These are phyloP conservation scores for Petrolisthes manimaculis DNA, from an alignment of 2,888 invertebrate genomes.

Conservation along the genomic window DNA sequence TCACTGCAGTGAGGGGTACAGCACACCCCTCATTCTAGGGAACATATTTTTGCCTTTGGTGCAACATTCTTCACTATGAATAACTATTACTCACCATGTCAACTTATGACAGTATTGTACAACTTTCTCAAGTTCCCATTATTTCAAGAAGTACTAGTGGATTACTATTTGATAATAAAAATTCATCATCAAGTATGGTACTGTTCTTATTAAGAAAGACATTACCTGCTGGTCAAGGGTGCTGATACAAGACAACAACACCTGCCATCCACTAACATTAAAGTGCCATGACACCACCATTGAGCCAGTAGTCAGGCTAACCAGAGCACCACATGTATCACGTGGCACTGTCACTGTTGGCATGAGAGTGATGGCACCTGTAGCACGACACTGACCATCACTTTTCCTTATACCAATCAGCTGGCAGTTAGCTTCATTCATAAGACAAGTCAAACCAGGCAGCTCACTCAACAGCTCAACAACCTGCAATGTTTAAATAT, in stretches of 20 bases:
- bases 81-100: too few relatives aligned
- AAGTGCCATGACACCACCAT: constrained; percentile 49
- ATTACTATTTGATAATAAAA: too few relatives aligned
- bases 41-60: too few relatives aligned
- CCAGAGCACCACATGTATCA: constrained; percentile 45
- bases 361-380: constrained; percentile 37
- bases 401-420: constrained; percentile 29
- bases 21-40: too few relatives aligned
- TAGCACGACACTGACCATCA: constrained; percentile 36
- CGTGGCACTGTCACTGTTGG: constrained; percentile 43
- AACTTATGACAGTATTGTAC: too few relatives aligned
- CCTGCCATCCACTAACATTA: constrained; percentile 56
- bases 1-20: too few relatives aligned
- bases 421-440: constrained; percentile 20
- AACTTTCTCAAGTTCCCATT: too few relatives aligned
- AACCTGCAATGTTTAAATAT: constrained; percentile 35
- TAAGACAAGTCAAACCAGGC: constrained; percentile 56
- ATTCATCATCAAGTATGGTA: background rate
- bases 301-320: constrained; percentile 12
- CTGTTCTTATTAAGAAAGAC: too few relatives aligned
- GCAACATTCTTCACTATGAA: too few relatives aligned
- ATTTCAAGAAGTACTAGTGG: too few relatives aligned
- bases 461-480: constrained; percentile 59
- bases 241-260: constrained; percentile 39
- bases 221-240: constrained; percentile 33